These are phyloP conservation scores for Solenopsis fugax DNA, from an alignment of 1,140 invertebrate species.

Conservation along the genomic window DNA sequence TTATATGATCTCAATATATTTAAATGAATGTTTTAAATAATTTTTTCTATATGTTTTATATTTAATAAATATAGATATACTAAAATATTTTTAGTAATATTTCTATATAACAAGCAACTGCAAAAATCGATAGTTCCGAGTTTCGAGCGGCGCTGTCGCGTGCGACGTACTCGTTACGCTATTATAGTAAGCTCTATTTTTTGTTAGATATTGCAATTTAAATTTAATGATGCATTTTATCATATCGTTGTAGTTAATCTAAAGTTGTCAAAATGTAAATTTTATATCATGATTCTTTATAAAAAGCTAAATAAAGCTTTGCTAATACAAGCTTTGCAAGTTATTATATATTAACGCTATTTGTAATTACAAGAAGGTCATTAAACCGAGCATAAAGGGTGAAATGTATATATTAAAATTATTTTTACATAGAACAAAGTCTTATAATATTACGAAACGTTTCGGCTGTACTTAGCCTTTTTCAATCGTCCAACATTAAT, in stretches of 20 bases:
- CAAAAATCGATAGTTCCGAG: constrained; percentile 64
- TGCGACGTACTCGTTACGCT: constrained; percentile 59
- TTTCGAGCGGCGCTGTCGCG: constrained; percentile 58
- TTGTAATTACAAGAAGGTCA: too few relatives aligned
- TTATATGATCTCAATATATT: background rate
- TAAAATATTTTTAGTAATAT: constrained; percentile 16
- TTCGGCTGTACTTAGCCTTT: too few relatives aligned
- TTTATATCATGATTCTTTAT: background rate
- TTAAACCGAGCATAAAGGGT: too few relatives aligned
- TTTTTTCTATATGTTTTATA: background rate
- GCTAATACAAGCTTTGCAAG: background rate
- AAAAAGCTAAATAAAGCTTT: background rate
- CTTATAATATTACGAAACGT: too few relatives aligned
- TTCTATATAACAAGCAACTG: background rate
- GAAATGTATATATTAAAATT: too few relatives aligned
- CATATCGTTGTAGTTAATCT: background rate
- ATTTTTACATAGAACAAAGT: too few relatives aligned
- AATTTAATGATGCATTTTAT: constrained; percentile 27
- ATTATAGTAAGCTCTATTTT: constrained; percentile 36
- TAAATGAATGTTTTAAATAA: background rate
- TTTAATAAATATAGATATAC: background rate
- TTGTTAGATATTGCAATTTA: background rate
- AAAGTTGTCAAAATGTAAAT: background rate
- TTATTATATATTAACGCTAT: background rate
- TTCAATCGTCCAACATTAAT: too few relatives aligned